A percentile compares a stretch with the other conserved stretches of the same genome.
These are phyloP conservation scores for Chrysopilus asiliformis DNA, from an alignment of 2,888 invertebrate species.

Conservation along the genomic window DNA sequence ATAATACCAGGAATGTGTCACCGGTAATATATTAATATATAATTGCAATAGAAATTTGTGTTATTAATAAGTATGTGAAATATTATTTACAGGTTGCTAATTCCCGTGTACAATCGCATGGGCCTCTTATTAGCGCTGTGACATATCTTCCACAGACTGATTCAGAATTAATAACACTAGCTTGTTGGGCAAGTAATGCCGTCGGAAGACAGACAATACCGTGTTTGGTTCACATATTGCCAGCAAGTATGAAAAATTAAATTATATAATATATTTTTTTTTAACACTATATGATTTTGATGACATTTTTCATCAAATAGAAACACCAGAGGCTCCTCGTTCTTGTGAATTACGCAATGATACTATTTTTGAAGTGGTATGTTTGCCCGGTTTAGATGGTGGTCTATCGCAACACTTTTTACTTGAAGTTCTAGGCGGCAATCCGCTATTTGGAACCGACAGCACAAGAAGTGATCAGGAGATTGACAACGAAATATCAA, in stretches of 20 bases:
- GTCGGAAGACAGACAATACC: conserved; percentile 70
- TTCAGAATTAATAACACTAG: conserved; percentile 65
- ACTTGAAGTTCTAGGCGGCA: conserved; percentile 56
- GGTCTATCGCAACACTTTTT: conserved; percentile 71
- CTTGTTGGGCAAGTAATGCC: conserved; percentile 78
- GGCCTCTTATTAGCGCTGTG: conserved; percentile 44
- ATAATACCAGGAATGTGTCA: conserved; percentile 61
- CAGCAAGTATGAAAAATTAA: conserved; percentile 73
- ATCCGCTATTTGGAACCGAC: conserved; percentile 40
- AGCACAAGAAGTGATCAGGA: conserved; percentile 31
- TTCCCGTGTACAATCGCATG: conserved; percentile 38
- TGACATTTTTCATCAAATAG: conserved; percentile 34
- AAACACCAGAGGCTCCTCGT: conserved; percentile 59
- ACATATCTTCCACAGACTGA: conserved; percentile 42
- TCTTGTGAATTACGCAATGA: conserved; percentile 61
- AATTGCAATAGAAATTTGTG: no score
- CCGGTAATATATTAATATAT: conserved; percentile 44
- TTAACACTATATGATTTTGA: neutral
- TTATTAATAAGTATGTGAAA: neutral
- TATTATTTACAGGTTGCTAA: conserved; percentile 35
- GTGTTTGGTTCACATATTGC: conserved; percentile 67
- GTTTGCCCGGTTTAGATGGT: conserved; percentile 67
- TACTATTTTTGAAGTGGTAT: conserved; percentile 51
- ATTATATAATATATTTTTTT: neutral
- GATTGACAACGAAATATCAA: conserved; percentile 45